A percentile compares a stretch with the other conserved stretches of the same genome.
phyloP scores from a whole-genome alignment of 2,888 invertebrate genomes.

The Habrosyne pyritoides region DNA sequence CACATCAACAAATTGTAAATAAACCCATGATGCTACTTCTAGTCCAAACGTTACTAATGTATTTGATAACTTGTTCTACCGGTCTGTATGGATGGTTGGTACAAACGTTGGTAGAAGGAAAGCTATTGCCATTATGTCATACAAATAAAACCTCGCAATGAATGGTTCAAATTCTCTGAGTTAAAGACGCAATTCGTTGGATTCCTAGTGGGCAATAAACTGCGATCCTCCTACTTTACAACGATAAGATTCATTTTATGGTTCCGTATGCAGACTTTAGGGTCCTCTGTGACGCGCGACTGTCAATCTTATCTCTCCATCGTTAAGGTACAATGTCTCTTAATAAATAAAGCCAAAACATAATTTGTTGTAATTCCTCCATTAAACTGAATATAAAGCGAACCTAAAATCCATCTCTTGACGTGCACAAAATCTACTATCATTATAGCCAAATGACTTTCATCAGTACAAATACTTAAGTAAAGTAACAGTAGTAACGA shows the following conservation, averaged over 20 bases:
- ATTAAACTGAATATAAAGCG: slow-evolving; percentile 1
- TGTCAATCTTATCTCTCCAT: slow-evolving; percentile 13
- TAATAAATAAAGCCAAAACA: neutral
- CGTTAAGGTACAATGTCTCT: neutral
- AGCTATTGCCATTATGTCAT: neutral
- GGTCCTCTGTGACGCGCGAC: slow-evolving; percentile 7
- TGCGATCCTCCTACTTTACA: slow-evolving; percentile 12
- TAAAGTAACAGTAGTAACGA: too few relatives aligned
- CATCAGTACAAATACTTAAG: neutral
- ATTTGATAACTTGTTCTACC: too few relatives aligned
- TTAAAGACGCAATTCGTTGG: slow-evolving; percentile 5
- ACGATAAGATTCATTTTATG: slow-evolving; percentile 25
- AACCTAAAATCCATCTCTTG: neutral
- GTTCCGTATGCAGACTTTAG: slow-evolving; percentile 13
- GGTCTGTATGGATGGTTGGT: too few relatives aligned
- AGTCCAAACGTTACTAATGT: too few relatives aligned
- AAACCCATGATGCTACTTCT: too few relatives aligned
- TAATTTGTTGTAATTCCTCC: slow-evolving; percentile 7
- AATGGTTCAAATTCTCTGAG: neutral
- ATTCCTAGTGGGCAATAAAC: slow-evolving; percentile 26
- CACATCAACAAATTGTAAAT: too few relatives aligned
- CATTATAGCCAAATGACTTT: neutral
- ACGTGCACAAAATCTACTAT: neutral
- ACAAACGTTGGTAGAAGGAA: too few relatives aligned
- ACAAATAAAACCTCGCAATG: neutral